These are phyloP conservation scores for Sebastes cheni DNA, from an alignment of 2,797 vertebrate genomes.

Conservation along the genomic window DNA sequence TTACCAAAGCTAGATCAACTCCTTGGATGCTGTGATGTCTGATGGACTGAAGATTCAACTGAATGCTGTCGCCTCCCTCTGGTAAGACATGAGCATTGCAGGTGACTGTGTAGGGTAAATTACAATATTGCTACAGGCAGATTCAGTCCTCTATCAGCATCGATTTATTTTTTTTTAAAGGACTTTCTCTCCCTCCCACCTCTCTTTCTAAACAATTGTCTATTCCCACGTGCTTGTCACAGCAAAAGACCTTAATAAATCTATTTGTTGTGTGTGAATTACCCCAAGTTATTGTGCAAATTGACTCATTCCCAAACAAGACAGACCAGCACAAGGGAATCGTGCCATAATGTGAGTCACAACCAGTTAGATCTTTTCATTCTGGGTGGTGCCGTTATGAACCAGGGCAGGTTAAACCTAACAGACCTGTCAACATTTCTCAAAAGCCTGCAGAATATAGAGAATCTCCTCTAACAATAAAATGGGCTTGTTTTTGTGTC, in stretches of 20 bases:
- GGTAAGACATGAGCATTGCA: not conserved
- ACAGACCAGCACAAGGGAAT: not conserved
- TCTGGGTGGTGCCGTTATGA: not conserved
- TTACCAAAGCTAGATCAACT: not conserved
- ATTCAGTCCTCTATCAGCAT: not conserved
- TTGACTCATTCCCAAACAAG: not conserved
- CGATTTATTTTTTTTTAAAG: too few relatives aligned
- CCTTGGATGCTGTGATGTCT: not conserved
- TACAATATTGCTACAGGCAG: not conserved
- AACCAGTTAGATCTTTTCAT: not conserved
- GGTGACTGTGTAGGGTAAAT: not conserved
- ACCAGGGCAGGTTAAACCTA: not conserved
- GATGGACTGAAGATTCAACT: not conserved
- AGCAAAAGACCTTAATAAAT: not conserved
- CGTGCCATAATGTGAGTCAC: not conserved
- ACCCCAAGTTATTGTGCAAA: not conserved
- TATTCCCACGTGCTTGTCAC: not conserved
- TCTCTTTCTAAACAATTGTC: not conserved
- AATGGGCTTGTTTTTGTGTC: not conserved
- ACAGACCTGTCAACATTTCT: not conserved
- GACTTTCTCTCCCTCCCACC: not conserved
- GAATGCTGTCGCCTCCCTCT: slow-evolving; percentile 16
- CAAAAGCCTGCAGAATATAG: not conserved
- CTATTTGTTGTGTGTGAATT: not conserved
- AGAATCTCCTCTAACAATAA: not conserved